Base-by-base conservation (phyloP, 1,140 invertebrate genomes). In the Augochlora pura region DNA sequence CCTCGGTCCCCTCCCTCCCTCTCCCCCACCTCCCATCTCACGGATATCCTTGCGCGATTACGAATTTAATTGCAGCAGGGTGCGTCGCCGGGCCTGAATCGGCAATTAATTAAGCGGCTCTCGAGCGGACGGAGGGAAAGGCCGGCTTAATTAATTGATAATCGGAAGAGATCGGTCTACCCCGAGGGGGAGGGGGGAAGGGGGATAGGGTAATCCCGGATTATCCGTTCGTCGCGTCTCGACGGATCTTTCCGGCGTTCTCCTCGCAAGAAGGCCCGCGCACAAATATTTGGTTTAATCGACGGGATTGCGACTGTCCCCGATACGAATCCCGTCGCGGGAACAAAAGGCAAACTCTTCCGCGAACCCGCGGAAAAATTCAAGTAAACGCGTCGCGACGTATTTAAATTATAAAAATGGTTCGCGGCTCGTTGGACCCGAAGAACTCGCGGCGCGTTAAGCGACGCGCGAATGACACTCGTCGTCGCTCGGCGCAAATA, bases 241-340 rank as follows among this genome's bases (percentile, higher is more conserved):
- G n/a, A 71, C 57, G 23, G 60, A 71, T 62, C 68, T 32, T 8
- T 21, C n/a, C 49, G 54, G 60, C 16, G 76, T 57, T 23, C 49
- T 72, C 49, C 76, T 78, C 65, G 76, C 76, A 57, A 78, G 60
- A 32, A 63, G 60, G 63, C 49, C 54, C 60, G 69, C 65, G 32
- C 12, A 59, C 76, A 78, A 78, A 78, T 78, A 78, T 78, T 78
- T 78, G 76, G 38, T 78, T 78, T 78, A 78, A 78, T 78, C 54
- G 69, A 46, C 49, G 49, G 38, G 69, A 78, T 78, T 72, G 76
- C 76, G 25, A 5, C 21, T 21, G 18, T 9, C 7, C 14, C n/a
- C 66, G 42, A 52, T 18, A 39, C 42, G 52, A 46, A 62, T 69
- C 39, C 42, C 75, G 27, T 77, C 62, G 38, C 1, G 59, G 46